phyloP scores from a whole-genome alignment of 2,888 invertebrate species.

The Latrodectus elegans region DNA sequence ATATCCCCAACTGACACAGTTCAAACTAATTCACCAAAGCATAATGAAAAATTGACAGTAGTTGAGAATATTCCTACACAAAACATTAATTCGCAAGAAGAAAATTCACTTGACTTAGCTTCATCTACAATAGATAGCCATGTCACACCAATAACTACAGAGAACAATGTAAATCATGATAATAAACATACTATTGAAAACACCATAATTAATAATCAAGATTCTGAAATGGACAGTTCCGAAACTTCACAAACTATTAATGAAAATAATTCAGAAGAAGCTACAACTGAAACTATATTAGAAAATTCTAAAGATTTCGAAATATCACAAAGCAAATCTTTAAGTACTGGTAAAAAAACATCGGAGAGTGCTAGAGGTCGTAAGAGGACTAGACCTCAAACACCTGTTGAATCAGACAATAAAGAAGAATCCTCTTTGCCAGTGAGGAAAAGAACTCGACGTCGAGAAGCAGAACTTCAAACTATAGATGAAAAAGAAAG shows the following conservation, averaged over 20 bases:
- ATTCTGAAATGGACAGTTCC: slow-evolving; percentile 20
- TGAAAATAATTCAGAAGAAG: slow-evolving; percentile 41
- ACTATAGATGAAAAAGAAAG: slow-evolving; percentile 31
- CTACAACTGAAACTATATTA: slow-evolving; percentile 4
- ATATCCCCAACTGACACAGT: neutral
- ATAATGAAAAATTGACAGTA: neutral
- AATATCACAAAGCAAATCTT: slow-evolving; percentile 14
- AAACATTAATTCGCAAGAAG: slow-evolving; percentile 14
- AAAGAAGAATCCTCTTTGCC: slow-evolving; percentile 52
- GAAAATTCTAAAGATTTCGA: slow-evolving; percentile 3
- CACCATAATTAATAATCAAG: slow-evolving; percentile 25
- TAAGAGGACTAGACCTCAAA: slow-evolving; percentile 61
- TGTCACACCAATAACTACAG: slow-evolving; percentile 40
- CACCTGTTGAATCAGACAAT: slow-evolving; percentile 46
- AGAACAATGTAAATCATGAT: slow-evolving; percentile 53
- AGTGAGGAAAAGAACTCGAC: slow-evolving; percentile 49
- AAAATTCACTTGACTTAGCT: slow-evolving; percentile 7
- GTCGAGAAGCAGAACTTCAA: slow-evolving; percentile 34
- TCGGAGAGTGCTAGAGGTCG: slow-evolving; percentile 47
- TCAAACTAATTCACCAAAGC: neutral
- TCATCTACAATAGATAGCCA: slow-evolving; percentile 9
- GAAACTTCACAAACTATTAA: slow-evolving; percentile 26
- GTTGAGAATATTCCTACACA: neutral
- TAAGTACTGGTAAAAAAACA: slow-evolving; percentile 44
- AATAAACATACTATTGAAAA: slow-evolving; percentile 48